Evolutionary conservation across 2,113 vertebrate species (phyloP).

Genomic region (Rhadina sibilatrix): DNA sequence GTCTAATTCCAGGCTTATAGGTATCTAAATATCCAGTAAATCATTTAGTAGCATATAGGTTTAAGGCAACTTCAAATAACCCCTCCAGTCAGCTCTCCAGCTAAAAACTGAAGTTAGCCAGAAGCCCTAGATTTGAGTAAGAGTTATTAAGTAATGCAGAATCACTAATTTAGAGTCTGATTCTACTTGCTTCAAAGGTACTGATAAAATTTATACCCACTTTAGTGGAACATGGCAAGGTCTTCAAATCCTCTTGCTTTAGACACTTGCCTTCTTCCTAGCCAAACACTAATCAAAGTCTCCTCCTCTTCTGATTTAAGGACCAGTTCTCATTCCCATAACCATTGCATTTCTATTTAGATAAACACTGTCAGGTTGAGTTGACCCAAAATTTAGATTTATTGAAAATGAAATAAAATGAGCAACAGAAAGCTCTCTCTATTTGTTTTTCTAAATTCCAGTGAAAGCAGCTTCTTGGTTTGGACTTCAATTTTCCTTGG

Average conservation of each 20-base stretch:
- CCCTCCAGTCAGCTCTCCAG: conserved; percentile 27
- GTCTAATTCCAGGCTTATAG: conserved; percentile 66
- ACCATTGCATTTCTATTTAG: neutral
- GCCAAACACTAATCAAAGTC: conserved; percentile 5
- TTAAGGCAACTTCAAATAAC: conserved; percentile 56
- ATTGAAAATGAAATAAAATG: conserved; percentile 31
- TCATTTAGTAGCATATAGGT: conserved; percentile 52
- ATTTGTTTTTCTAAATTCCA: conserved; percentile 41
- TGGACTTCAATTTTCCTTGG: conserved; percentile 45
- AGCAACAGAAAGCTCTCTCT: conserved; percentile 19
- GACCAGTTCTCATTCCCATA: neutral
- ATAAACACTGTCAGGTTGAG: conserved; percentile 44
- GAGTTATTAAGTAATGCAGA: conserved; percentile 1
- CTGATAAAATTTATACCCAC: conserved; percentile 4
- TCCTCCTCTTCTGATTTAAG: neutral
- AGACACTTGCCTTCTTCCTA: neutral
- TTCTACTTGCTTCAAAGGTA: neutral
- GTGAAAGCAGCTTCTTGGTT: conserved; percentile 28
- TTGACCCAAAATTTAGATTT: conserved; percentile 46
- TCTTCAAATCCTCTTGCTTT: neutral
- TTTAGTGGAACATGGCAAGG: neutral
- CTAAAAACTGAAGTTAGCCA: conserved; percentile 26
- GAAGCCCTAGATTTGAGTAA: neutral
- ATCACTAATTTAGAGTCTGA: conserved; percentile 8
- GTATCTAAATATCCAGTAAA: conserved; percentile 60